Evolutionary conservation across 2,113 vertebrate species (phyloP).

Genomic region (Hippocampus comes): DNA sequence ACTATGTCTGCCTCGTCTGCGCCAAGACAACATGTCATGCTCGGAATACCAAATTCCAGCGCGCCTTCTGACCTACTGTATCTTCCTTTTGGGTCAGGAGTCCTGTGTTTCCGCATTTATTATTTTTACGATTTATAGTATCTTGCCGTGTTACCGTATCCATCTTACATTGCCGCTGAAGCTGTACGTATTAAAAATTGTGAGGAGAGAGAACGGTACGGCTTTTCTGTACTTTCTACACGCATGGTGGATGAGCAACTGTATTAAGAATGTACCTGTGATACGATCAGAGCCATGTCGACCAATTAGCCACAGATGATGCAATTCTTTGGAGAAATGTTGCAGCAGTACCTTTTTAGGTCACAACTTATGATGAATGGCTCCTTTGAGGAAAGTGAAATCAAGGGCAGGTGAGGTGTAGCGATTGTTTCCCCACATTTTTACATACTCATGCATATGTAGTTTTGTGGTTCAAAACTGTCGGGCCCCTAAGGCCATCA

Average conservation of each 20-base stretch:
- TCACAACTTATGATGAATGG: constrained; percentile 63
- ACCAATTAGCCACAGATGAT: constrained; percentile 56
- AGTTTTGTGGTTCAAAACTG: constrained; percentile 24
- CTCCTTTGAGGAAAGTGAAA: constrained; percentile 58
- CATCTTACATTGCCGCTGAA: not conserved
- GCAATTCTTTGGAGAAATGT: constrained; percentile 55
- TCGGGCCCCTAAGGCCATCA: constrained; percentile 14
- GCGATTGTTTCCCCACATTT: constrained; percentile 50
- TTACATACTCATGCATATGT: constrained; percentile 44
- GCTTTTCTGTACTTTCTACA: not conserved
- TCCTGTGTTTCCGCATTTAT: not conserved
- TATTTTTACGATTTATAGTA: not conserved
- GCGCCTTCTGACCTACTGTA: constrained; percentile 35
- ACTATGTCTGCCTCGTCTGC: constrained; percentile 64
- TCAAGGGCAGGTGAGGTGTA: constrained; percentile 39
- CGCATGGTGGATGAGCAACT: not conserved
- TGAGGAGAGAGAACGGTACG: not conserved
- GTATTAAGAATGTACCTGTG: constrained; percentile 2
- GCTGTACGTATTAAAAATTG: not conserved
- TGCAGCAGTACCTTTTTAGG: constrained; percentile 61
- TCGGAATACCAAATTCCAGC: constrained; percentile 58
- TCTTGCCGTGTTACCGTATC: too few relatives aligned
- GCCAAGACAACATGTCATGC: constrained; percentile 67
- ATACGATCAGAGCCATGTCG: constrained; percentile 34
- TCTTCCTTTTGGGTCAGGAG: not conserved